These are phyloP conservation scores for Sigmodon hispidus DNA, from an alignment of 2,113 vertebrate genomes.

Conservation along the genomic window DNA sequence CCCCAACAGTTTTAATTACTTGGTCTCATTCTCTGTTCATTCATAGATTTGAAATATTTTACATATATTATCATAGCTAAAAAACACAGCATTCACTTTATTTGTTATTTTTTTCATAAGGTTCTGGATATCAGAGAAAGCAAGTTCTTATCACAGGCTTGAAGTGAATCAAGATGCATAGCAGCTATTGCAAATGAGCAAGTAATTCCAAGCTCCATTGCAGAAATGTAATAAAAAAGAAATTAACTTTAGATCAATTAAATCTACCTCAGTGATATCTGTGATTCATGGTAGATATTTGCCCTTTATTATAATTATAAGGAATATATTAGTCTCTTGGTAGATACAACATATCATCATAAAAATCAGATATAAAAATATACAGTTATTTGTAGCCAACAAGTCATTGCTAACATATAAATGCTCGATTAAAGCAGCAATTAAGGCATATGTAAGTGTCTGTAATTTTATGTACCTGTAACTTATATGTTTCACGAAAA, in stretches of 20 bases:
- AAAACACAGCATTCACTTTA: slow-evolving; percentile 44
- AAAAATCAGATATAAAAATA: neutral
- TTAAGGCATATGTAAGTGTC: neutral
- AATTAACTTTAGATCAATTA: slow-evolving; percentile 66
- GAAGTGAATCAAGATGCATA: neutral
- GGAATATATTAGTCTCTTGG: neutral
- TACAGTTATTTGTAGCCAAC: neutral
- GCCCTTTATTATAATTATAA: neutral
- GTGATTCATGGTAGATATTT: neutral
- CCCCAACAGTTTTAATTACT: slow-evolving; percentile 79
- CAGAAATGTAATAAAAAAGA: slow-evolving; percentile 44
- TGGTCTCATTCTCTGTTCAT: slow-evolving; percentile 67
- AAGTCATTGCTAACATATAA: neutral
- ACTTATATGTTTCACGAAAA: neutral
- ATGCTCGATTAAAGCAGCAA: neutral
- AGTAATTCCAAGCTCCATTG: neutral
- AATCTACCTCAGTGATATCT: neutral
- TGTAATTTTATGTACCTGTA: neutral
- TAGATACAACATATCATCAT: neutral
- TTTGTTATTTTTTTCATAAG: neutral
- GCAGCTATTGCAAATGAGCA: neutral
- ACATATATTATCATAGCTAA: slow-evolving; percentile 49
- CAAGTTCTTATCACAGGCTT: neutral
- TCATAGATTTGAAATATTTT: slow-evolving; percentile 68
- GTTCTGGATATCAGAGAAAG: neutral